Percentiles rank a stretch among this genome's conserved stretches.
Evolutionary conservation across 1,140 invertebrate species (phyloP).

Genomic region (Lepidotrigona ventralis): DNA sequence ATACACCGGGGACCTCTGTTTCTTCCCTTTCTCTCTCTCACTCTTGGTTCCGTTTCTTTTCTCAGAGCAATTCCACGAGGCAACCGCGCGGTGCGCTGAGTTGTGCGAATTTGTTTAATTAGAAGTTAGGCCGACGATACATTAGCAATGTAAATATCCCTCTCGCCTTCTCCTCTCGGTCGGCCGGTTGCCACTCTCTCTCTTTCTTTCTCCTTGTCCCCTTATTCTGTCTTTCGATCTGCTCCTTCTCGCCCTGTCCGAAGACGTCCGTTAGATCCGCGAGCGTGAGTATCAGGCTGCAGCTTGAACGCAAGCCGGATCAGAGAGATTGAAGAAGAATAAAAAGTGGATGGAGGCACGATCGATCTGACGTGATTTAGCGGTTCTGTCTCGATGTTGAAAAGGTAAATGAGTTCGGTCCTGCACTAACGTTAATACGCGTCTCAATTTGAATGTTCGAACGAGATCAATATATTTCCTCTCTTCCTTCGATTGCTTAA

Average conservation of each 20-base stretch:
- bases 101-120: constrained; percentile 81
- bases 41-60: constrained; percentile 19
- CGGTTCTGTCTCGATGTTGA: constrained; percentile 57
- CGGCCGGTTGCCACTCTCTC: no score
- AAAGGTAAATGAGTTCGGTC: no score
- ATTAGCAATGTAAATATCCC: constrained; percentile 79
- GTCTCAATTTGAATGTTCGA: no score
- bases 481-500: no score
- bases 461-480: no score
- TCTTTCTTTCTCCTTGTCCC: not conserved
- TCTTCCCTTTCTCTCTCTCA: constrained; percentile 5
- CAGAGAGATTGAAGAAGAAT: no score
- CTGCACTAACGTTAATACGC: no score
- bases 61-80: constrained; percentile 67
- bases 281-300: not conserved
- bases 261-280: constrained; percentile 5
- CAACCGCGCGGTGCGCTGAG: constrained; percentile 69
- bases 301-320: no score
- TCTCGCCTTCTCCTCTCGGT: constrained; percentile 25
- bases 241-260: not conserved
- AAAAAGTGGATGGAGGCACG: not conserved
- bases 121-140: constrained; percentile 79
- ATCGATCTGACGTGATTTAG: constrained; percentile 62
- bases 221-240: not conserved
- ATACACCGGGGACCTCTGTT: constrained; percentile 8